Conservation (phyloP, 2,113 vertebrate genomes). For the Elachura formosa region DNA sequence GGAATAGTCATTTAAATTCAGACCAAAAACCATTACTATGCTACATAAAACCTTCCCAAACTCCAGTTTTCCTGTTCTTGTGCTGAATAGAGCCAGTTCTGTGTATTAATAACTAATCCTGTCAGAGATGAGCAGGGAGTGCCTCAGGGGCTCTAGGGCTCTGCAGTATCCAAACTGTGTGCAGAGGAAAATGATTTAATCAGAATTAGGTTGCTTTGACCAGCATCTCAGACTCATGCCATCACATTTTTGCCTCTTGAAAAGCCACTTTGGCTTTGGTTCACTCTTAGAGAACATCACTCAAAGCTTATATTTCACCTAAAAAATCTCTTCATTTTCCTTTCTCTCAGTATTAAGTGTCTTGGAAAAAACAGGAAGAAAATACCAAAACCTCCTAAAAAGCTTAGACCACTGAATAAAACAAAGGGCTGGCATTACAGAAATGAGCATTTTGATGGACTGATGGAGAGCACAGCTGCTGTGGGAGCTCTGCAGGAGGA, state of each 20-base stretch:
- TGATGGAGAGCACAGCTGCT: not conserved
- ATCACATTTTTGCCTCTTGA: not conserved
- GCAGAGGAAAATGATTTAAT: not conserved
- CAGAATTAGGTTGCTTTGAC: not conserved
- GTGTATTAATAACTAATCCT: not conserved
- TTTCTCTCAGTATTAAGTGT: not conserved
- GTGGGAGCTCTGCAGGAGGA: not conserved
- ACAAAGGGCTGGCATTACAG: not conserved
- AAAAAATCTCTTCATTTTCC: not conserved
- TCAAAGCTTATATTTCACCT: not conserved
- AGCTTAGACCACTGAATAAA: not conserved
- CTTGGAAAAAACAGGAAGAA: not conserved
- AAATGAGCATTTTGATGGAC: accelerated
- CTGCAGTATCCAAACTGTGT: not conserved
- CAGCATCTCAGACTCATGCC: not conserved
- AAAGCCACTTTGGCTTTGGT: not conserved
- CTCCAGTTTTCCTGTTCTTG: not conserved
- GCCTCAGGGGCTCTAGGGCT: not conserved
- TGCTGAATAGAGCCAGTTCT: not conserved
- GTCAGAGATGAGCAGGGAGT: not conserved
- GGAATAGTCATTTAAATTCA: not conserved
- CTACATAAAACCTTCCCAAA: not conserved
- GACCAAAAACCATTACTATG: not conserved
- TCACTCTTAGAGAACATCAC: not conserved
- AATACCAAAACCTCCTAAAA: not conserved